A percentile compares a stretch with the other conserved stretches of the same genome.
Conservation (phyloP, 2,888 invertebrate species). For the Chrysopilus asiliformis region DNA sequence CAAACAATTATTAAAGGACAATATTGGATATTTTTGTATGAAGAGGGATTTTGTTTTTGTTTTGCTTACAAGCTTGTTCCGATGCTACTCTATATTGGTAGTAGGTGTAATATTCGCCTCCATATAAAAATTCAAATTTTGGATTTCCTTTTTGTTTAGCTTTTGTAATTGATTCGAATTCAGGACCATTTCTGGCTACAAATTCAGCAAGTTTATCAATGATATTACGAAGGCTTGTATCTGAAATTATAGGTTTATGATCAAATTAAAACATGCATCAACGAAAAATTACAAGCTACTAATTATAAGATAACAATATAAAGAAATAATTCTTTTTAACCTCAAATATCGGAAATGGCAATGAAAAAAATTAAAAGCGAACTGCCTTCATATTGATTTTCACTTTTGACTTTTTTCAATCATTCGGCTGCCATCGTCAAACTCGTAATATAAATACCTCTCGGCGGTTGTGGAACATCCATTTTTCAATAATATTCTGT, state of each 20-base stretch:
- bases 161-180: slow-evolving; percentile 98
- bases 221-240: slow-evolving; percentile 89
- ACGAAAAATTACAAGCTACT: too few relatives aligned
- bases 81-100: slow-evolving; percentile 93
- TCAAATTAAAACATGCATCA: too few relatives aligned
- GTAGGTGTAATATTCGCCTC: slow-evolving; percentile 90
- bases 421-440: slow-evolving; percentile 1
- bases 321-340: not conserved
- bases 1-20: too few relatives aligned
- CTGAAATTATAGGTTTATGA: too few relatives aligned
- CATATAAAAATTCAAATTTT: slow-evolving; percentile 93
- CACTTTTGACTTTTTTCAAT: not conserved
- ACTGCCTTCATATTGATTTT: slow-evolving; percentile 2
- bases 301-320: too few relatives aligned
- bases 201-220: slow-evolving; percentile 98
- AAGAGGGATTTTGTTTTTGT: too few relatives aligned
- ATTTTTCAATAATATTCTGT: slow-evolving; percentile 5
- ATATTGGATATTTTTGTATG: too few relatives aligned
- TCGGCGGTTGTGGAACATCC: slow-evolving; percentile 16
- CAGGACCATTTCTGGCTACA: slow-evolving; percentile 98
- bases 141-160: slow-evolving; percentile 96
- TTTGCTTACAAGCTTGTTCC: slow-evolving; percentile 77
- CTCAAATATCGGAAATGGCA: not conserved
- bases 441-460: slow-evolving; percentile 12
- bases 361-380: not conserved